Evolutionary conservation across 2,113 vertebrate genomes (phyloP), one percentile per base, ranked within the genome.

Genomic region (Gymnogyps californianus): DNA sequence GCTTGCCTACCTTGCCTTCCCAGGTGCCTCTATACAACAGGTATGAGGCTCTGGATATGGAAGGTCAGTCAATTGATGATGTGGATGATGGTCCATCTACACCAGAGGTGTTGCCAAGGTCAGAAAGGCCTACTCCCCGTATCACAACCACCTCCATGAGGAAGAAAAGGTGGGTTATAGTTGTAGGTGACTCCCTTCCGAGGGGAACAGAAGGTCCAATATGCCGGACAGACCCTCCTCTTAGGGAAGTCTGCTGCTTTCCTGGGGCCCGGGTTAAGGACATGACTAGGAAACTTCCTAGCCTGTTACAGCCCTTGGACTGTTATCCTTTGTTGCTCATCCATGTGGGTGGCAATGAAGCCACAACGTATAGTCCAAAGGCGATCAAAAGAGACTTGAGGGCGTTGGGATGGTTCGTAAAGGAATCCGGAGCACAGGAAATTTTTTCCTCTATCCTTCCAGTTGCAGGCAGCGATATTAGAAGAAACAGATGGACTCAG

Each of bases 101-200:
- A n/a, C 8, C 22, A 67, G 19, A 61, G 28, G 4, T 21, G 16
- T 16, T 21, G 4, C 21, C 25, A 42, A 69, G 28, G 28, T 52
- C 40, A 46, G 55, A 76, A 64, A 18, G 38, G 9, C 19, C 22
- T 64, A 32, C 12, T 2, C 29, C 19, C 7, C 3, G 1, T 54
- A 42, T n/a, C 24, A 51, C 7, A 12, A 28, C 14, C 18, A 61
- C 7, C 16, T 66, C n/a, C 46, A 26, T 0, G 0, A 46, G 36
- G 14, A 72, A 40, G 40, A 34, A 49, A 58, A 17, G 15, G 9
- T 4, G 8, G 17, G 13, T 21, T 58, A 16, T 11, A 75, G 17
- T 47, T 40, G 18, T 17, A 66, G 40, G 18, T 75, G 7, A n/a
- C 19, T 42, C 12, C 8, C 10, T 67, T 58, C 13, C n/a, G 62